Evolutionary conservation across 2,888 invertebrate genomes (phyloP).

Genomic region (Pecten maximus): DNA sequence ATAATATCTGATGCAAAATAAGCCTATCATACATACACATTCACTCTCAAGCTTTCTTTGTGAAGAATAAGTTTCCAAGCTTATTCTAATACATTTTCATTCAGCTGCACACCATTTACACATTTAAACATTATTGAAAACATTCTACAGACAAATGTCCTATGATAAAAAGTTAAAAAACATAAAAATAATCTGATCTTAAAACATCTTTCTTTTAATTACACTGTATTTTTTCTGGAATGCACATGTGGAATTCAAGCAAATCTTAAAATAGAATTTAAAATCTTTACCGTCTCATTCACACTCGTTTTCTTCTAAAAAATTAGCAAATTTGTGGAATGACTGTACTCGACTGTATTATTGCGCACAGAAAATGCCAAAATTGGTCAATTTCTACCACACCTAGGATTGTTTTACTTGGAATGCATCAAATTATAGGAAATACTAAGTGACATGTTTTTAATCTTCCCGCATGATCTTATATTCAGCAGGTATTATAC

Average conservation of each 20-base stretch:
- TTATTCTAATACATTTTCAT: background rate
- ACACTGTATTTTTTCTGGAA: background rate
- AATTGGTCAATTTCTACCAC: no score
- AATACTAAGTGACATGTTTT: no score
- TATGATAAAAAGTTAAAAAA: background rate
- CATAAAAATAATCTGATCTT: background rate
- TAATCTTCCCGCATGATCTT: no score
- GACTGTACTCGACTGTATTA: background rate
- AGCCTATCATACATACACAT: no score
- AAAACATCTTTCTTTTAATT: background rate
- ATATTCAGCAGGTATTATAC: no score
- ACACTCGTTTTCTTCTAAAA: background rate
- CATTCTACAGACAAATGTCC: background rate
- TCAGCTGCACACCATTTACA: background rate
- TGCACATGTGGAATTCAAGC: background rate
- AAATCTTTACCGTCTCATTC: background rate
- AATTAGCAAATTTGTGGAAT: background rate
- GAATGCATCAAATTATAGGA: no score
- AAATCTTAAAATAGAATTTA: background rate
- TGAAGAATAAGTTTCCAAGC: no score
- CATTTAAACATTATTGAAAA: background rate
- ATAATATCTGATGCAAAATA: no score
- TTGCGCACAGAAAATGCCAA: no score
- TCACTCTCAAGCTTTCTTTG: no score
- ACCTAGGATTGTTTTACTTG: no score